Percentiles rank a stretch among this genome's conserved stretches.
Evolutionary conservation across 2,797 vertebrate genomes (phyloP).

Genomic region (Sebastes minor): DNA sequence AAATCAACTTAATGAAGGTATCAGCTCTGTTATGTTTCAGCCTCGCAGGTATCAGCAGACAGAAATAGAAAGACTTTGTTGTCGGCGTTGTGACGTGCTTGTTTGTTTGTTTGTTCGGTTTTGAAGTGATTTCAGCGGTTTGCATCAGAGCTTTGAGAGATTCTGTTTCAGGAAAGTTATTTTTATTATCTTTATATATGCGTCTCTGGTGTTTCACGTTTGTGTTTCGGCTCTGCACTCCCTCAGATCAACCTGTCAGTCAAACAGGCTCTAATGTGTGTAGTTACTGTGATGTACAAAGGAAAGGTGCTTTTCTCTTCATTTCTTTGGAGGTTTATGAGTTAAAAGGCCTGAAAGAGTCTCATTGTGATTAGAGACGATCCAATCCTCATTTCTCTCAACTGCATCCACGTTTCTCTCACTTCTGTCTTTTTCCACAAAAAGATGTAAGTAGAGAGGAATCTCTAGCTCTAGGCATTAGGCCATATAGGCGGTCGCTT

Average conservation of each 20-base stretch:
- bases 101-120: conserved; percentile 2
- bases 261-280: neutral
- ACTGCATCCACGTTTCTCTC: too few relatives aligned
- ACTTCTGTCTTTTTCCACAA: too few relatives aligned
- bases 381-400: neutral
- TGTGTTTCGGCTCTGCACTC: neutral
- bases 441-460: too few relatives aligned
- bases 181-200: neutral
- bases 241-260: neutral
- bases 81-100: neutral
- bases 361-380: neutral
- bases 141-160: conserved; percentile 30
- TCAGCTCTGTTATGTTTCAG: neutral
- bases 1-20: conserved; percentile 8
- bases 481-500: too few relatives aligned
- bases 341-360: neutral
- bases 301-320: neutral
- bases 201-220: neutral
- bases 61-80: conserved; percentile 20
- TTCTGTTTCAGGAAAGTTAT: neutral
- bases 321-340: neutral
- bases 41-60: neutral
- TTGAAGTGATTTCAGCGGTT: conserved; percentile 18
- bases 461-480: too few relatives aligned
- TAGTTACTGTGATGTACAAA: neutral